These are phyloP conservation scores for Chymomyza costata DNA, from an alignment of 1,140 invertebrate species.

Conservation along the genomic window DNA sequence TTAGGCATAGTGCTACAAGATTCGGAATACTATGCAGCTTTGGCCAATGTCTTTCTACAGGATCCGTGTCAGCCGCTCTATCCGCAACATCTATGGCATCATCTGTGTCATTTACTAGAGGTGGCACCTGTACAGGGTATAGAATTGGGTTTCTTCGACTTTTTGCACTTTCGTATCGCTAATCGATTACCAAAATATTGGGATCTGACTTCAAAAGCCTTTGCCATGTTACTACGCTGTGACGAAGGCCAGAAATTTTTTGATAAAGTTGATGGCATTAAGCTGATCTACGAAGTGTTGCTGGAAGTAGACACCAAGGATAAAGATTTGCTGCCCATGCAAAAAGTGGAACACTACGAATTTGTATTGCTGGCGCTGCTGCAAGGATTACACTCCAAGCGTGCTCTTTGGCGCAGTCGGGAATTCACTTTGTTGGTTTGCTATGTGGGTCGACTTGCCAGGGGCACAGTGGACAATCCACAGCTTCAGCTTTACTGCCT, in stretches of 20 bases:
- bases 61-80: conserved; percentile 47
- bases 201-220: conserved; percentile 49
- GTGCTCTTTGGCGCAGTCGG: conserved; percentile 50
- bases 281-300: conserved; percentile 41
- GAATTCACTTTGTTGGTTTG: conserved; percentile 56
- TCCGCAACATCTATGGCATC: conserved; percentile 46
- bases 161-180: conserved; percentile 37
- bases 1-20: conserved; percentile 33
- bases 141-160: conserved; percentile 53
- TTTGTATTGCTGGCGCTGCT: conserved; percentile 39
- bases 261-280: conserved; percentile 46
- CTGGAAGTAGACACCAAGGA: neutral
- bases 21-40: conserved; percentile 23
- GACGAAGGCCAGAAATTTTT: conserved; percentile 52
- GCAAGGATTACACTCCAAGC: conserved; percentile 60
- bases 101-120: conserved; percentile 55
- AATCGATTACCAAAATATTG: conserved; percentile 37
- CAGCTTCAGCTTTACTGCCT: conserved; percentile 52
- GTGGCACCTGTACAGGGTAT: conserved; percentile 41
- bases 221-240: conserved; percentile 56
- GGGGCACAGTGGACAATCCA: conserved; percentile 16
- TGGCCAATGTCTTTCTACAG: conserved; percentile 37
- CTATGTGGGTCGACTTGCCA: conserved; percentile 37
- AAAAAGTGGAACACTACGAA: conserved; percentile 43
- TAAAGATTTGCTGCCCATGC: conserved; percentile 4